A percentile compares a stretch with the other conserved stretches of the same genome.
Evolutionary conservation across 2,113 vertebrate genomes (phyloP).

Genomic region (Alaudala cheleensis): DNA sequence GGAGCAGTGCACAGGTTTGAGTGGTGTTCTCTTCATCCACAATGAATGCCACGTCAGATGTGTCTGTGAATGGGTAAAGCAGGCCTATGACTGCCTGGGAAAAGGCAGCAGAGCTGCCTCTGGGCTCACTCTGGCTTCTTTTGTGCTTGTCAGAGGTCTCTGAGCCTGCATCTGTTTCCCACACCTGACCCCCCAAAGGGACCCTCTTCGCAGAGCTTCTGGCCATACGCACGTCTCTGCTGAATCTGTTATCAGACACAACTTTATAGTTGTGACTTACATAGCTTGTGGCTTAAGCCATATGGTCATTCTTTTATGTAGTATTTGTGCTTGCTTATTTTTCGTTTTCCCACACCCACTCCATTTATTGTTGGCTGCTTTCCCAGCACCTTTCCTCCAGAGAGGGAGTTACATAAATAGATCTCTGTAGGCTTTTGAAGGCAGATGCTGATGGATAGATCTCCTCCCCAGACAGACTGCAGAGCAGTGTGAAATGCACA

Average conservation of each 20-base stretch:
- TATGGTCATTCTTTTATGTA: slow-evolving; percentile 71
- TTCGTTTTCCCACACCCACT: slow-evolving; percentile 78
- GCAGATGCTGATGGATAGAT: slow-evolving; percentile 35
- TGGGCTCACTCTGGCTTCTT: neutral
- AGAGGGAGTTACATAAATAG: slow-evolving; percentile 68
- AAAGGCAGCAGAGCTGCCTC: neutral
- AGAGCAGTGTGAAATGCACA: neutral
- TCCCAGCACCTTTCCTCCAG: slow-evolving; percentile 74
- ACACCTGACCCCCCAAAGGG: neutral
- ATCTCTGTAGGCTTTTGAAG: slow-evolving; percentile 63
- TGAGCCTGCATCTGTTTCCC: neutral
- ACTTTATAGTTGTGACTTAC: slow-evolving; percentile 45
- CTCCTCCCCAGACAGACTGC: slow-evolving; percentile 13
- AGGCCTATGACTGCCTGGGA: neutral
- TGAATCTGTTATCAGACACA: slow-evolving; percentile 34
- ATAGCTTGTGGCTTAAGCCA: slow-evolving; percentile 70
- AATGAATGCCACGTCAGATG: neutral
- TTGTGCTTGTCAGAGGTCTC: neutral
- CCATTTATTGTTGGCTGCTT: slow-evolving; percentile 72
- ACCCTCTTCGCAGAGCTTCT: neutral
- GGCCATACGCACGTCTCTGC: neutral
- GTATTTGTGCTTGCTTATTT: slow-evolving; percentile 71
- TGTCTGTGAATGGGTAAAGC: neutral
- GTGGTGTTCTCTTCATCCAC: neutral
- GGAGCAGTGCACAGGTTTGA: neutral